Evolutionary conservation across 2,797 vertebrate genomes (phyloP), one percentile per base, ranked within the genome.

Genomic region (Muscicapa striata): DNA sequence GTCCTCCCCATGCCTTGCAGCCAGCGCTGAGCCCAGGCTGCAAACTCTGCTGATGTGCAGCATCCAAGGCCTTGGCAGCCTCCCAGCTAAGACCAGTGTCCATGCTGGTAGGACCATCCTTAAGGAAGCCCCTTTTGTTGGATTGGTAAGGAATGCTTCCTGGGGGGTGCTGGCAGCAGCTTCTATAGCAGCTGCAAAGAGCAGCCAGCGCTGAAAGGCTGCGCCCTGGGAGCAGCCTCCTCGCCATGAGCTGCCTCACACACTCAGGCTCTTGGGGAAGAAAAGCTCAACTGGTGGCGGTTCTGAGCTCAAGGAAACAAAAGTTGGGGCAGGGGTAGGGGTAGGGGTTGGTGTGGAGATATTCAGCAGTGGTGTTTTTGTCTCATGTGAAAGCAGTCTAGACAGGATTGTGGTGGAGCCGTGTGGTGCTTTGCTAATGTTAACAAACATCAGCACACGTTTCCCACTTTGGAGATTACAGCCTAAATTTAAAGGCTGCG

Each of bases 281-380:
- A 29, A 40, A 48, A 78, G n/a, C 61, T 92, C 1, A 0, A 4
- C 36, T 3, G 2, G 46, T 61, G 13, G 26, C 0, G 0, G 15
- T 88, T 91, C 77, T 1, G 4, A 89, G 40, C 34, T 64, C 23
- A 66, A 49, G 52, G 45, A 84, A 80, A 64, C 27, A 58, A 27
- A 90, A 51, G 7, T 21, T 75, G 32, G 54, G 48, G 67, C 10
- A 24, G 11, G n/a, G 12, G 38, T 59, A 24, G 11, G n/a, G 12
- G 38, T 59, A 52, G 24, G 48, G 32, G 11, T 18, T 81, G 51
- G 27, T 55, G 36, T 36, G 62, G n/a, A 80, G 36, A 13, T 48
- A 40, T 18, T 57, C n/a, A 40, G 48, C 7, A 5, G 36, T 15
- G n/a, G 9, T 2, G 5, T 15, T 70, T 84, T 72, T 27, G 4